Percentiles rank a stretch among this genome's conserved stretches.
These are phyloP conservation scores for Neolamprologus kungweensis DNA, from an alignment of 2,113 vertebrate genomes.

Conservation along the genomic window DNA sequence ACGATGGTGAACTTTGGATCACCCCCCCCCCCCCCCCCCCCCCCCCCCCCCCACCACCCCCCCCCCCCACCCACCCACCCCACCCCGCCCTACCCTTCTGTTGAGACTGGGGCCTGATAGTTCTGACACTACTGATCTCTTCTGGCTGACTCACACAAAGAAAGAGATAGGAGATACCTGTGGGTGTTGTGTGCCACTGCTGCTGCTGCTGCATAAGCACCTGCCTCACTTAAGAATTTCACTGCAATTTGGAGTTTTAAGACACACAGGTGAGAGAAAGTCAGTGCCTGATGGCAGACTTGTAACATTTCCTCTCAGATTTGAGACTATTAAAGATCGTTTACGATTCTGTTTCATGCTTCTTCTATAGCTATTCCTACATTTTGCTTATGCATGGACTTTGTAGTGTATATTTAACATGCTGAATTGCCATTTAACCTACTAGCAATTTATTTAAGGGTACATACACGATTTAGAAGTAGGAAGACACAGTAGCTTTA, in stretches of 20 bases:
- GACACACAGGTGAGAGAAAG: neutral
- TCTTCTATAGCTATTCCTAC: neutral
- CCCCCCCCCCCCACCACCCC: no score
- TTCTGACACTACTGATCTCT: conserved; percentile 61
- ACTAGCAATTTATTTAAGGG: neutral
- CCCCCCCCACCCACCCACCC: neutral
- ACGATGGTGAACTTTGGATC: no score
- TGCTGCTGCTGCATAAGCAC: conserved; percentile 12
- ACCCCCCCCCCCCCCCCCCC: no score
- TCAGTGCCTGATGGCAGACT: neutral
- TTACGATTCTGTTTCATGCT: neutral
- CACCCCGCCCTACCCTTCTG: neutral
- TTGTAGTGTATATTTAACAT: neutral
- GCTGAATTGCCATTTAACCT: neutral
- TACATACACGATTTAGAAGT: neutral
- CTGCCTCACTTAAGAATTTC: conserved; percentile 6
- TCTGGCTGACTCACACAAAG: conserved; percentile 48
- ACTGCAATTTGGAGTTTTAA: neutral
- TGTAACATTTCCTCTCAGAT: neutral
- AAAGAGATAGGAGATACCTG: conserved; percentile 43
- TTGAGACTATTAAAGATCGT: neutral
- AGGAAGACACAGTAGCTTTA: neutral
- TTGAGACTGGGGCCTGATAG: conserved; percentile 40
- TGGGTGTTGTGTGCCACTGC: conserved; percentile 14
- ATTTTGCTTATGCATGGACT: neutral